Conservation (phyloP, 2,113 vertebrate species). For the Danionella cerebrum region DNA sequence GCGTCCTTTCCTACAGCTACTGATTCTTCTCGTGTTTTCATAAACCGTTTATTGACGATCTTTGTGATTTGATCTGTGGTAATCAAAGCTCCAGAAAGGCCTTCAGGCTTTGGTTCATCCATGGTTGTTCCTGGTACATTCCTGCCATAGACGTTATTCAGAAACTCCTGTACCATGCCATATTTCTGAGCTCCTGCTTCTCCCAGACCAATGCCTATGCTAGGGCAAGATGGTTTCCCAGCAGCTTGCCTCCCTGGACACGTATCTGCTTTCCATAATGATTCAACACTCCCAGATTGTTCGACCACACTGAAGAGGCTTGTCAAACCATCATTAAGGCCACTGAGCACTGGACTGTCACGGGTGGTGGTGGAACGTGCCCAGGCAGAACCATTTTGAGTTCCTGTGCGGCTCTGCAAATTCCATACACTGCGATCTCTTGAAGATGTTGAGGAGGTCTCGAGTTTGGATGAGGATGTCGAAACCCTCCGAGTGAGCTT, state of each 20-base stretch:
- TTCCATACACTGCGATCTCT: slow-evolving; percentile 93
- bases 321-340: slow-evolving; percentile 88
- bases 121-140: slow-evolving; percentile 56
- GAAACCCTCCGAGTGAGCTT: slow-evolving; percentile 83
- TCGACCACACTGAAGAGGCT: slow-evolving; percentile 96
- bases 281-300: slow-evolving; percentile 82
- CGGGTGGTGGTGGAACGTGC: slow-evolving; percentile 95
- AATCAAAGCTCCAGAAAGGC: slow-evolving; percentile 40
- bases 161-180: slow-evolving; percentile 85
- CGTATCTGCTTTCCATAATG: slow-evolving; percentile 76
- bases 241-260: slow-evolving; percentile 56
- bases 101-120: slow-evolving; percentile 73
- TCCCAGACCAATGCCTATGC: slow-evolving; percentile 1
- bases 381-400: slow-evolving; percentile 87
- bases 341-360: slow-evolving; percentile 89
- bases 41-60: slow-evolving; percentile 81
- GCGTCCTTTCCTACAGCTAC: slow-evolving; percentile 57
- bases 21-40: slow-evolving; percentile 75
- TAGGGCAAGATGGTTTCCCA: slow-evolving; percentile 57
- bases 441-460: slow-evolving; percentile 52
- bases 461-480: slow-evolving; percentile 83
- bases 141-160: slow-evolving; percentile 79
- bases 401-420: slow-evolving; percentile 76
- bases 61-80: slow-evolving; percentile 74
- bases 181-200: slow-evolving; percentile 75